Percentiles rank a stretch among this genome's conserved stretches.
These are phyloP conservation scores for Pseudomugil gertrudae DNA, from an alignment of 2,797 vertebrate species.

Conservation along the genomic window DNA sequence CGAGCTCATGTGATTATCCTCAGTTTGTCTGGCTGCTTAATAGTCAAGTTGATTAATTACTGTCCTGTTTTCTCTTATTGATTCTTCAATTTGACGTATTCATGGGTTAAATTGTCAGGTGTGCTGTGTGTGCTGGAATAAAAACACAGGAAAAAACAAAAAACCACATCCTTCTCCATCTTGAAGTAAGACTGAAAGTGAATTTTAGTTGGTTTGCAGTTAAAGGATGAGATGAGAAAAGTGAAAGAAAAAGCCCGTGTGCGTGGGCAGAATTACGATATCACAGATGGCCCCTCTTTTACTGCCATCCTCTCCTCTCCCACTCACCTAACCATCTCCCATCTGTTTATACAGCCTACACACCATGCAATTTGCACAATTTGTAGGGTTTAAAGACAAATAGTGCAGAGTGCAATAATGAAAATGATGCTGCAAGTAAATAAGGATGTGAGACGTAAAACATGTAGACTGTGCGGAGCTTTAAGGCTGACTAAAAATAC, in stretches of 20 bases:
- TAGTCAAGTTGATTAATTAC: slow-evolving; percentile 17
- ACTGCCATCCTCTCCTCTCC: slow-evolving; percentile 57
- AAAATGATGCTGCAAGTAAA: slow-evolving; percentile 19
- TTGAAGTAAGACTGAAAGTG: slow-evolving; percentile 28
- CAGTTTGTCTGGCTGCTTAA: slow-evolving; percentile 7
- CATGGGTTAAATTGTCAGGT: background rate
- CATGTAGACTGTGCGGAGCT: slow-evolving; percentile 1
- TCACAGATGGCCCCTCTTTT: slow-evolving; percentile 68
- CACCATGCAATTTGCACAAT: slow-evolving; percentile 25
- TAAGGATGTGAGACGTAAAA: background rate
- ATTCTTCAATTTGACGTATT: slow-evolving; percentile 34
- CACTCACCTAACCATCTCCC: slow-evolving; percentile 55
- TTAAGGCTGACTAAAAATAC: slow-evolving; percentile 1
- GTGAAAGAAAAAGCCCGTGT: slow-evolving; percentile 29
- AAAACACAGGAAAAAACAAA: background rate
- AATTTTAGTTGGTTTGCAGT: slow-evolving; percentile 22
- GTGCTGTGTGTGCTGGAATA: slow-evolving; percentile 9
- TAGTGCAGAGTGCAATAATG: background rate
- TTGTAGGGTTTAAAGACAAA: slow-evolving; percentile 8
- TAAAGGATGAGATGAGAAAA: slow-evolving; percentile 33
- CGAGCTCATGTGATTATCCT: slow-evolving; percentile 14
- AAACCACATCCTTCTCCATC: background rate
- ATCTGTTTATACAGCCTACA: slow-evolving; percentile 43
- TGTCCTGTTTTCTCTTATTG: slow-evolving; percentile 19
- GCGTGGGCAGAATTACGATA: slow-evolving; percentile 69